Percentiles rank a stretch among this genome's conserved stretches.
These are phyloP conservation scores for Calliopum simillimum DNA, from an alignment of 2,888 invertebrate genomes.

Conservation along the genomic window DNA sequence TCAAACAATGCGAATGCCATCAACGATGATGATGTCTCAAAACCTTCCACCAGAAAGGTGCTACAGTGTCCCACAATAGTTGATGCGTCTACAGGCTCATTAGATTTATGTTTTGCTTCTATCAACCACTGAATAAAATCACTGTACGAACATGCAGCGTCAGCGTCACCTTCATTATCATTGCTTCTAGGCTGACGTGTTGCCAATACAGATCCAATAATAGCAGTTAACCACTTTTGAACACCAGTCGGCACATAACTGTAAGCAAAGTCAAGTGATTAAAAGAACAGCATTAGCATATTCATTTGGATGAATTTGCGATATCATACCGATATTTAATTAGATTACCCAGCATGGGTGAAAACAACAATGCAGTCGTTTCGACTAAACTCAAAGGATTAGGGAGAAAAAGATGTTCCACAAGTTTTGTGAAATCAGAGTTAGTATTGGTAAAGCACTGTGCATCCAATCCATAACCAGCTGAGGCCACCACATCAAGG, in stretches of 20 bases:
- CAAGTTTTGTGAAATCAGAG: constrained; percentile 50
- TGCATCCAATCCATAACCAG: constrained; percentile 55
- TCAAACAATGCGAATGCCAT: constrained; percentile 57
- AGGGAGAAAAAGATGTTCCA: constrained; percentile 54
- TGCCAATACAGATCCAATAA: constrained; percentile 46
- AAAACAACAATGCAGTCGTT: constrained; percentile 54
- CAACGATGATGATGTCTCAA: constrained; percentile 57
- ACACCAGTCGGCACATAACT: constrained; percentile 54
- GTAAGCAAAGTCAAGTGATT: background rate
- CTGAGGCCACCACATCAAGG: constrained; percentile 57
- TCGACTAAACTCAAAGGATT: constrained; percentile 50
- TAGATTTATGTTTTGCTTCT: constrained; percentile 46
- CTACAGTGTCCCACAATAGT: constrained; percentile 54
- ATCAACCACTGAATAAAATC: constrained; percentile 55
- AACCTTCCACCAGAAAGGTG: constrained; percentile 57
- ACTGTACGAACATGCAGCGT: background rate
- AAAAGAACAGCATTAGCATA: background rate
- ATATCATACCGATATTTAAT: constrained; percentile 50
- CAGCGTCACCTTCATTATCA: background rate
- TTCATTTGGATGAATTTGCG: background rate
- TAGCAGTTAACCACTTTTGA: constrained; percentile 50
- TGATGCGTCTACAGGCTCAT: constrained; percentile 45
- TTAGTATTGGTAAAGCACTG: constrained; percentile 47
- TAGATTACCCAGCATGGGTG: constrained; percentile 50
- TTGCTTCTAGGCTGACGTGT: constrained; percentile 38